Base-by-base conservation (phyloP, 2,797 vertebrate genomes). In the Eulemur mongoz region DNA sequence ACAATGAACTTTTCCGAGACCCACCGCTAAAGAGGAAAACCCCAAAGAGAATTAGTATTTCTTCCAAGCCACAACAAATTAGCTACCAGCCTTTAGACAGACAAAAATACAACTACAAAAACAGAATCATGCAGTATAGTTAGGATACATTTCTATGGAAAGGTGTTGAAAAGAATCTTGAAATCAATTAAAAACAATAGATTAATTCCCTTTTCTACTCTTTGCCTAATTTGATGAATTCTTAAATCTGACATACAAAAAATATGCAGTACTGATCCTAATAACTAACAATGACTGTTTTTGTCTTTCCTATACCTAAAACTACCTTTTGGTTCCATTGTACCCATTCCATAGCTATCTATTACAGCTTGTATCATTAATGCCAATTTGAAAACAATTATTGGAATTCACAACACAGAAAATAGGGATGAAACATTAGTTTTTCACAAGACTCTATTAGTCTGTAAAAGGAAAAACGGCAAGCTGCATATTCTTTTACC, bases 1-100 rank as follows among this genome's bases (percentile, higher is more conserved):
- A 99, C 99, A 98, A 99, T 99, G 99, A 99, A 99, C 98, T 99
- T 99, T 98, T 99, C 99, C 97, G 99, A 99, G 98, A 99, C 99
- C 99, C 99, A 99, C 97, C 99, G 99, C 99, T 99, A 98, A 91
- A 97, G 98, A 94, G 89, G 93, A 97, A 97, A 97, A 76, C 7
- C 73, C 98, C 98, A 97, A 93, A 93, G 84, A 95, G 9, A 97
- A 96, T 98, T 97, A 98, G 91, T 96, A 97, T 59, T 97, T 95
- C 91, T 94, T 14, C 88, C 2, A 87, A 54, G 94, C 76, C 93
- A 96, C 97, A 76, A 89, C 4, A 73, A 83, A 95, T 92, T 93
- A 85, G 25, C 83, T 83, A 27, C 96, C 48, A 97, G 45, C 63
- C 82, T 93, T 54, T 12, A 97, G 78, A 88, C 35, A 94, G 40